These are phyloP conservation scores for Ectropis crepuscularia DNA, from an alignment of 2,888 invertebrate genomes.

Conservation along the genomic window DNA sequence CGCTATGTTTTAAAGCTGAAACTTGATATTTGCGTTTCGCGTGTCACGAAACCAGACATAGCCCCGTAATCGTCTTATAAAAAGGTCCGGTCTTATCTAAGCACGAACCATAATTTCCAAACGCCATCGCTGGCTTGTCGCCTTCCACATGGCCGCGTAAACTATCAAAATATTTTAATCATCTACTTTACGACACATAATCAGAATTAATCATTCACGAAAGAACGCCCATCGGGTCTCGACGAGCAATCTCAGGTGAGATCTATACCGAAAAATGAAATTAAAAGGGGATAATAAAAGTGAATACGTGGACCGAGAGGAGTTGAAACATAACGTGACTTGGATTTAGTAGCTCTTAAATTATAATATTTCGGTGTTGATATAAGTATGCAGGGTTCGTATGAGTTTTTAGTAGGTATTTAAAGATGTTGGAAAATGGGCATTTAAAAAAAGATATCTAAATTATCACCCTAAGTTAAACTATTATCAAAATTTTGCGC, in stretches of 20 bases:
- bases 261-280: constrained; percentile 74
- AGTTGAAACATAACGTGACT: no score
- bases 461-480: no score
- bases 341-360: no score
- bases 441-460: no score
- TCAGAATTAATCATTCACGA: constrained; percentile 80
- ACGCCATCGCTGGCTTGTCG: constrained; percentile 49
- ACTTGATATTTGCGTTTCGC: constrained; percentile 27
- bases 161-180: constrained; percentile 72
- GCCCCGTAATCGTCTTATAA: constrained; percentile 35
- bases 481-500: no score
- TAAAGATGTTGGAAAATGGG: no score
- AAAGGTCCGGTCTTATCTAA: constrained; percentile 57
- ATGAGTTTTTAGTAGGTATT: no score
- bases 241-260: constrained; percentile 74
- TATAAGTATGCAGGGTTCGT: no score
- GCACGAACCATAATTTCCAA: constrained; percentile 56
- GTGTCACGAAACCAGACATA: constrained; percentile 37
- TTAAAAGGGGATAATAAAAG: constrained; percentile 78
- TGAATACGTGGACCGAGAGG: constrained; percentile 52
- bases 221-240: constrained; percentile 66
- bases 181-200: constrained; percentile 70
- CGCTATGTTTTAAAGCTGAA: constrained; percentile 5
- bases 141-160: constrained; percentile 41
- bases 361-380: no score